A percentile compares a stretch with the other conserved stretches of the same genome.
phyloP scores from a whole-genome alignment of 2,113 vertebrate genomes.

The Engystomops pustulosus region DNA sequence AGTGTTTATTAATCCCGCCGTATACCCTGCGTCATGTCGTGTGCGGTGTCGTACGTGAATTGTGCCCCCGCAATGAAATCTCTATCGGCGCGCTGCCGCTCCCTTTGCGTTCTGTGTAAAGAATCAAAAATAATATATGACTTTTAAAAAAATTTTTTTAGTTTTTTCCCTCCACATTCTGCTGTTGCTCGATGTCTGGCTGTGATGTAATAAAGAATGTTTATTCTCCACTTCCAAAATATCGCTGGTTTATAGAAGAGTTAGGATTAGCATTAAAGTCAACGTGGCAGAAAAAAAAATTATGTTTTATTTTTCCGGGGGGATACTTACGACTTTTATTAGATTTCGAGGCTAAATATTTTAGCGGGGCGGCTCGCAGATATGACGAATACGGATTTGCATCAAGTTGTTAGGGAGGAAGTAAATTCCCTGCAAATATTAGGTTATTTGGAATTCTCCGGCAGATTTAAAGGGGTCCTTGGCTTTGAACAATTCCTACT shows the following conservation, averaged over 20 bases:
- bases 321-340: conserved; percentile 23
- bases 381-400: background rate
- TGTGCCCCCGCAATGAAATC: conserved; percentile 60
- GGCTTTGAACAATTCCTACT: too few relatives aligned
- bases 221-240: conserved; percentile 71
- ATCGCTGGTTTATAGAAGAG: conserved; percentile 52
- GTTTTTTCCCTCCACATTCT: conserved; percentile 14
- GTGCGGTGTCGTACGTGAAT: conserved; percentile 60
- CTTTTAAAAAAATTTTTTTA: background rate
- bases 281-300: background rate
- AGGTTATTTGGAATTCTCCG: background rate
- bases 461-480: background rate
- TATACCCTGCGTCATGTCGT: conserved; percentile 34
- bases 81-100: conserved; percentile 60
- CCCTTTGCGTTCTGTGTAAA: conserved; percentile 32
- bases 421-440: conserved; percentile 59
- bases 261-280: background rate
- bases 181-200: conserved; percentile 69
- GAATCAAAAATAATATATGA: conserved; percentile 15
- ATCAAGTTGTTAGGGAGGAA: conserved; percentile 60
- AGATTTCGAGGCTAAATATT: conserved; percentile 11
- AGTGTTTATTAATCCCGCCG: conserved; percentile 59
- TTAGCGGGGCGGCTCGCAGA: background rate
- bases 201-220: conserved; percentile 71
- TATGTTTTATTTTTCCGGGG: background rate